These are phyloP conservation scores for Dryobota labecula DNA, from an alignment of 2,888 invertebrate genomes.

Conservation along the genomic window DNA sequence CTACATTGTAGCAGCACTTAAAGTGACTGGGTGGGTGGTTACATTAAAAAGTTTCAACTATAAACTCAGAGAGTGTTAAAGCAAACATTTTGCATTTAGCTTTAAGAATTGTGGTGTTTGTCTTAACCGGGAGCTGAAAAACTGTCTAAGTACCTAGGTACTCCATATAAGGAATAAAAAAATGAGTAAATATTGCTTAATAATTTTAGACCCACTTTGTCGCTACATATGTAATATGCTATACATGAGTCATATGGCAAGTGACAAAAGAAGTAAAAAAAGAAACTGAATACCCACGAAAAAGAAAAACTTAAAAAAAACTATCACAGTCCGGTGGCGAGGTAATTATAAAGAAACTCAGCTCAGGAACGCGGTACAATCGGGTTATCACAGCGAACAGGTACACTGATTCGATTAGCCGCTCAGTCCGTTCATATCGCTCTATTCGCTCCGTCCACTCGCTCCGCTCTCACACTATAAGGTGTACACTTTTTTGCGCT, in stretches of 20 bases:
- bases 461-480: conserved; percentile 27
- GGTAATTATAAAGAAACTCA: conserved; percentile 52
- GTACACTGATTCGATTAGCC: conserved; percentile 63
- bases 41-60: neutral
- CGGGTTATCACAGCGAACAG: conserved; percentile 48
- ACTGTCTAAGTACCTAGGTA: neutral
- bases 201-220: neutral
- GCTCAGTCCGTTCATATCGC: conserved; percentile 40
- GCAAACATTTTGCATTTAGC: neutral
- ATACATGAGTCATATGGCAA: no score
- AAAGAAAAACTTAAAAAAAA: neutral
- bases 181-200: no score
- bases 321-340: conserved; percentile 24
- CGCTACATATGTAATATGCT: neutral
- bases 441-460: conserved; percentile 28
- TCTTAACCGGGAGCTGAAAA: neutral
- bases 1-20: neutral
- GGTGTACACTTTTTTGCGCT: conserved; percentile 52
- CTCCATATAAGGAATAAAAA: neutral
- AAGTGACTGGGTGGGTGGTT: neutral
- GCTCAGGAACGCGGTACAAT: conserved; percentile 26
- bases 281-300: neutral
- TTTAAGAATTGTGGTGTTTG: neutral
- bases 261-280: neutral
- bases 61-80: no score